Evolutionary conservation across 2,797 vertebrate genomes (phyloP), one percentile per base, ranked within the genome.

Genomic region (Lophius americanus): DNA sequence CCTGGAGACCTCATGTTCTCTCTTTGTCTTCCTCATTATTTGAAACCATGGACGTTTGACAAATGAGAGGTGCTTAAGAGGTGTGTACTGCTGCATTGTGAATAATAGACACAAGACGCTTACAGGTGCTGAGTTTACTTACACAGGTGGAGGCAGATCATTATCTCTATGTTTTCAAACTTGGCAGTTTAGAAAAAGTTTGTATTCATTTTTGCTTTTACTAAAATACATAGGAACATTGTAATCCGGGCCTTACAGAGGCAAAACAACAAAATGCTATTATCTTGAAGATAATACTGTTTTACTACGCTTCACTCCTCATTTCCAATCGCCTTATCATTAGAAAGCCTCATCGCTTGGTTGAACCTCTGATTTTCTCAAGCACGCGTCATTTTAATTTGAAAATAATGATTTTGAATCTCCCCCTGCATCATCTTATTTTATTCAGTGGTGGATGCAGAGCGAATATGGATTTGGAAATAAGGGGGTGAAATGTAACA

Each of bases 1-100:
- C 89, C 76, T 76, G 78, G 85, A 92, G 73, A 85, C 46, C 36
- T 67, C 0, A 2, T 58, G 60, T 38, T 3, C 23, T 85, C 52
- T 70, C 77, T 74, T 81, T 85, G 75, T 65, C 68, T 68, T 69
- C 51, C 57, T 60, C 67, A 54, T 59, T 72, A 47, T 75, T 63
- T 73, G 76, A 85, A 84, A 85, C 70, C 41, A 12, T 2, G 1
- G 32, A 39, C 62, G 37, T 49, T 42, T 44, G 46, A 60, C 35
- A 70, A 73, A 79, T 46, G 44, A 59, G 36, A 58, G 12, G 35
- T 23, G 6, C 49, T 55, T 0, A 64, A 54, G 46, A 3, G 54
- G 9, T 44, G 42, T 52, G 51, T 14, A 23, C 23, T 23, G 44
- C 3, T 9, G 32, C 5, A 55, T 60, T 79, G 51, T 77, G 44